These are phyloP conservation scores for Ormyrus rosae DNA, from an alignment of 2,888 invertebrate species.

Conservation along the genomic window DNA sequence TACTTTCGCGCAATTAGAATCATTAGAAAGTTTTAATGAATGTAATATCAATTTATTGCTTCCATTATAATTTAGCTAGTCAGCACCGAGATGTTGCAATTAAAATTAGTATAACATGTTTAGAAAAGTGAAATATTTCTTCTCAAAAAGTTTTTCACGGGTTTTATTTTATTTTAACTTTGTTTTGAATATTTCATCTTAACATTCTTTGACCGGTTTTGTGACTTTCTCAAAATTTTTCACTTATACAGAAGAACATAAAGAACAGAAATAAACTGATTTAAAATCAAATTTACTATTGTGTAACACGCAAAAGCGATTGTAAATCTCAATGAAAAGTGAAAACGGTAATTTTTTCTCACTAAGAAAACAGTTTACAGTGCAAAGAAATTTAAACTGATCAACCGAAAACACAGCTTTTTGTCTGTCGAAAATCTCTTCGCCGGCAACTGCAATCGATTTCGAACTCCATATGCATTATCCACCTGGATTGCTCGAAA, in stretches of 20 bases:
- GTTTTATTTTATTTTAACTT: slow-evolving; percentile 36
- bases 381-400: too few species aligned
- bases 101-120: too few species aligned
- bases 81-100: too few species aligned
- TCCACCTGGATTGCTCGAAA: slow-evolving; percentile 15
- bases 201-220: slow-evolving; percentile 22
- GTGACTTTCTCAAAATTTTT: slow-evolving; percentile 34
- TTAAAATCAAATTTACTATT: too few species aligned
- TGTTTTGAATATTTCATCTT: slow-evolving; percentile 39
- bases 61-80: neutral
- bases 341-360: too few species aligned
- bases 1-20: too few species aligned
- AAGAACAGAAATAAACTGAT: too few species aligned
- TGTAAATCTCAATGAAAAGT: too few species aligned
- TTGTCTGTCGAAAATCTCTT: neutral
- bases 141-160: slow-evolving; percentile 13
- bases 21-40: too few species aligned
- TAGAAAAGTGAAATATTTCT: neutral
- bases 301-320: too few species aligned
- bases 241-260: neutral
- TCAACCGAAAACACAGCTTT: too few species aligned
- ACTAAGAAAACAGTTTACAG: too few species aligned
- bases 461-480: neutral
- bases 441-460: slow-evolving; percentile 1
- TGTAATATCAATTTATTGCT: neutral